Base-by-base conservation (phyloP, 2,797 vertebrate species). In the Chromobotia macracanthus region DNA sequence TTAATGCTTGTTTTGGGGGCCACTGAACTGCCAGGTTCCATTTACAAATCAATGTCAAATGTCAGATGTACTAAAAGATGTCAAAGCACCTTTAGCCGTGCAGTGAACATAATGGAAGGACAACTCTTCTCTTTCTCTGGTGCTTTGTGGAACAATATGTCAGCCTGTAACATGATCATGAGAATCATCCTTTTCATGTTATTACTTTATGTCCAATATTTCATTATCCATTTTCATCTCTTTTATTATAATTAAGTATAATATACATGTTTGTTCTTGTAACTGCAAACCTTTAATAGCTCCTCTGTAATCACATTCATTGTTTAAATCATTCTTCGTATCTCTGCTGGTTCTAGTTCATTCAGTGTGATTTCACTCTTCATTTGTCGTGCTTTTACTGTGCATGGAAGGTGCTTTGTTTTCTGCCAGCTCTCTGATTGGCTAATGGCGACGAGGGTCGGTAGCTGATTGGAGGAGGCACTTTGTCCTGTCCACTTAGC, bases 331-430 rank as follows among this genome's bases (percentile, higher is more conserved):
- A 2, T 28, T 28, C 2, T 2, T 28, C 4, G 28, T 2, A 38
- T 44, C n/a, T 46, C 58, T 60, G 75, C 53, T 60, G 67, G 60
- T 69, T 69, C 75, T 69, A 23, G 23, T 69, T 50, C 58, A 71
- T 60, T 15, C 46, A 25, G 11, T 51, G 25, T 70, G 53, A 60
- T 71, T 72, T 71, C 19, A 41, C 41, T 72, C 67, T 79, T 28
- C 7, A 11, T 63, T 23, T 71, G 67, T 71, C 67, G 71, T 78
- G 46, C 28, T 78, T 63, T 78, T 63, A 78, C 67, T 71, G 56
- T 61, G 55, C 75, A 23, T 60, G 55, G 58, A 79, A 71, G 58
- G 68, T 72, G 77, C 77, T 79, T 79, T 79, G 77, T 79, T 58
- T 79, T 72, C 58, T 10, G 61, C 56, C 6, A 18, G 77, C 77